Conservation (phyloP, 2,888 invertebrate genomes). For the Pedicia rivosa region DNA sequence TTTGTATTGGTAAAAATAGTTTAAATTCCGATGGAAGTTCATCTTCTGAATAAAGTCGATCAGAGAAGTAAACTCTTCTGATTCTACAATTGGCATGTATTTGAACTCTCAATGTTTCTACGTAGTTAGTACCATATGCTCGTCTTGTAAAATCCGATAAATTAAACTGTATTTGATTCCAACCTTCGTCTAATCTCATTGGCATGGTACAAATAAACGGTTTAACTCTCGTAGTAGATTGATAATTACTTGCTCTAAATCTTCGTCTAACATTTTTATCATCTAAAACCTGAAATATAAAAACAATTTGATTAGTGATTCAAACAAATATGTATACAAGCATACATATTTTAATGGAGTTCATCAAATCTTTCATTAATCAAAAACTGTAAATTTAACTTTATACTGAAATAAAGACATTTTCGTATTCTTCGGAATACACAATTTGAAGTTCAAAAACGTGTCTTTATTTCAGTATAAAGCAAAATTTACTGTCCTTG, state of each 20-base stretch:
- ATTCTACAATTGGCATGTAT: slow-evolving; percentile 94
- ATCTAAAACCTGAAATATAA: slow-evolving; percentile 83
- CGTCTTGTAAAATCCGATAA: slow-evolving; percentile 83
- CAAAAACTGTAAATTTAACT: too few relatives aligned
- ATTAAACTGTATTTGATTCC: slow-evolving; percentile 94
- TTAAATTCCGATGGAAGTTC: slow-evolving; percentile 92
- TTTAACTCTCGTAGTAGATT: slow-evolving; percentile 83
- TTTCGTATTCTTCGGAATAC: too few relatives aligned
- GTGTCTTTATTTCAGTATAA: too few relatives aligned
- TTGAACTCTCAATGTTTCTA: slow-evolving; percentile 80
- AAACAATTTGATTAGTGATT: too few relatives aligned
- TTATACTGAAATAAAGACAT: too few relatives aligned
- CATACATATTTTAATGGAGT: too few relatives aligned
- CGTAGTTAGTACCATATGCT: slow-evolving; percentile 92
- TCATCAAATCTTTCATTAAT: too few relatives aligned
- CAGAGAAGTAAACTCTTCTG: slow-evolving; percentile 78
- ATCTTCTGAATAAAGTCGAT: slow-evolving; percentile 84
- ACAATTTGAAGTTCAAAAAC: too few relatives aligned
- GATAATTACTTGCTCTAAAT: slow-evolving; percentile 89
- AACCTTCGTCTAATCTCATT: slow-evolving; percentile 83
- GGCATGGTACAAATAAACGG: slow-evolving; percentile 99
- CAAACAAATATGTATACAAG: too few relatives aligned
- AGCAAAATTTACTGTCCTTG: too few relatives aligned
- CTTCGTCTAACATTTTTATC: slow-evolving; percentile 81
- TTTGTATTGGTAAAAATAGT: slow-evolving; percentile 84